phyloP scores from a whole-genome alignment of 2,797 vertebrate genomes.

The Halcyon badia region DNA sequence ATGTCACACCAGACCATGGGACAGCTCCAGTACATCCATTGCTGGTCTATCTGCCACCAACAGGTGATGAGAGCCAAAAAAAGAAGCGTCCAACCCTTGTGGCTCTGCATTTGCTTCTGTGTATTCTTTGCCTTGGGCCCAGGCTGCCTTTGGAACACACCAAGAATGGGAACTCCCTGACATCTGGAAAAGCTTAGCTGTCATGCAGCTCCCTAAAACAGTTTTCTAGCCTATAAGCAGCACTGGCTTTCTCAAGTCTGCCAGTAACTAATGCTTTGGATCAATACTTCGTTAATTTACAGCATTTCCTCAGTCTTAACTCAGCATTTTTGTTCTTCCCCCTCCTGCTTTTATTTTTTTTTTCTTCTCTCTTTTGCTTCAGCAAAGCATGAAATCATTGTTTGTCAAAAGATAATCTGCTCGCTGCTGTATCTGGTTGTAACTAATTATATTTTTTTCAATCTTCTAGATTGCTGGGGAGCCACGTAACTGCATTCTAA shows the following conservation, averaged over 20 bases:
- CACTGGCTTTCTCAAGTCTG: not conserved
- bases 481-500: not conserved
- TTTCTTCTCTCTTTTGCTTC: not conserved
- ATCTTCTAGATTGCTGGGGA: not conserved
- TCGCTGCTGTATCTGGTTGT: not conserved
- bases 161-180: not conserved
- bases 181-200: not conserved
- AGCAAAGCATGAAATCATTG: conserved; percentile 28
- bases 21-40: not conserved
- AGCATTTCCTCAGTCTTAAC: not conserved
- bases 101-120: not conserved
- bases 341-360: not conserved
- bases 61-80: not conserved
- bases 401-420: conserved; percentile 25
- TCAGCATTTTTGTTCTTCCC: not conserved
- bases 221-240: not conserved
- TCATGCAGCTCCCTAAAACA: not conserved
- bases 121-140: not conserved
- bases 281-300: not conserved
- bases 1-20: not conserved
- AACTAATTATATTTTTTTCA: conserved; percentile 4
- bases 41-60: not conserved
- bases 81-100: not conserved
- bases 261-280: not conserved
- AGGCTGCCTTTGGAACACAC: not conserved